Evolutionary conservation across 2,888 invertebrate genomes (phyloP), one percentile per base, ranked within the genome.

Genomic region (Epirrhoe tristata): DNA sequence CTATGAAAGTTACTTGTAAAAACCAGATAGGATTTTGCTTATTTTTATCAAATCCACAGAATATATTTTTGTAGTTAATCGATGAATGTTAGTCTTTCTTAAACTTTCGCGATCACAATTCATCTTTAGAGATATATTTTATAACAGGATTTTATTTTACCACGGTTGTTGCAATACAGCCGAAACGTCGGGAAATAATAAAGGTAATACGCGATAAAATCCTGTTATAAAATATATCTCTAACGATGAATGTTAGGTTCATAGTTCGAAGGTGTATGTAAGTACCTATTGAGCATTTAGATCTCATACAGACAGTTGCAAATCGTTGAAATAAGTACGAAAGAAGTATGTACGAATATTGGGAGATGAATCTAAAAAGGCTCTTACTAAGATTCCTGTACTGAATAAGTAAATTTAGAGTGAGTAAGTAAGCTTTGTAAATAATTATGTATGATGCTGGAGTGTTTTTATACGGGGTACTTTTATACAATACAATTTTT

Each of bases 401-500:
- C 50, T 52, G 32, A 14, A 34, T 36, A 55, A 17, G 59, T 52
- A 12, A 58, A 48, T 16, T 50, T n/a, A 36, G 14, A 3, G 24
- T 48, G 7, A 12, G 31, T 62, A 56, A 12, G 31, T 62, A 56
- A 50, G 61, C 59, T 61, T 52, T 72, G 69, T 67, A 71, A 63
- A 69, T 68, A 64, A 17, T 5, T 12, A 58, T 58, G 70, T 63
- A 54, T 66, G 56, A 52, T 62, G 51, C 16, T 62, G 57, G 65
- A 67, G 57, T 69, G 66, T 67, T 69, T 58, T 67, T 67, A 67
- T 63, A 67, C n/a, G 12, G 63, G 51, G 58, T 66, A 66, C 68
- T 73, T 77, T 78, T 76, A 74, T 77, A 78, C 61, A 56, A 67
- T 74, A 74, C 70, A 69, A 74, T 77, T 74, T 71, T 71, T 66